phyloP scores from a whole-genome alignment of 1,140 invertebrate genomes.

The Capitella teleta region DNA sequence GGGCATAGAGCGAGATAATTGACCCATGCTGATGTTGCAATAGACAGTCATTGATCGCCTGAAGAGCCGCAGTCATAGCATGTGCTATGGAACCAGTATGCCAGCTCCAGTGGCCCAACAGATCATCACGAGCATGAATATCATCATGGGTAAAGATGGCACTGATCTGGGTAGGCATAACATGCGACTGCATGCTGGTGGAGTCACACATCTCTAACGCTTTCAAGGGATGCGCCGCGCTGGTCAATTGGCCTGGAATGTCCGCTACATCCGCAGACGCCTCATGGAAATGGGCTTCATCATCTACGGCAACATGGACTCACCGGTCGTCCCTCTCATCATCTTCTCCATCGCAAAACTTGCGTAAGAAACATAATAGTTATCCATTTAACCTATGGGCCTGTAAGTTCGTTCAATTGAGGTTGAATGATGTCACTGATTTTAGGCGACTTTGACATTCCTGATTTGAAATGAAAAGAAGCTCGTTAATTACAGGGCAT shows the following conservation, averaged over 20 bases:
- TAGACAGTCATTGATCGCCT: conserved; percentile 69
- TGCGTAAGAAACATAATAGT: conserved; percentile 52
- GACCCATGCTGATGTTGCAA: too few species aligned
- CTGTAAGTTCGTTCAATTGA: too few species aligned
- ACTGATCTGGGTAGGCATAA: conserved; percentile 37
- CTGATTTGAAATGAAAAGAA: too few species aligned
- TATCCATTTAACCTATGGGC: too few species aligned
- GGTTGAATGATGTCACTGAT: too few species aligned
- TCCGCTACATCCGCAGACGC: conserved; percentile 72
- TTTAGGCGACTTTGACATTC: too few species aligned
- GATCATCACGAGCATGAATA: conserved; percentile 76
- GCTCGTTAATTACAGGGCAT: conserved; percentile 63
- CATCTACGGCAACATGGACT: conserved; percentile 90
- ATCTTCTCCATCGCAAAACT: conserved; percentile 91
- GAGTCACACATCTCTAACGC: too few species aligned
- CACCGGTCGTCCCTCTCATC: conserved; percentile 90
- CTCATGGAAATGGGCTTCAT: conserved; percentile 86
- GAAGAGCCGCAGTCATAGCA: conserved; percentile 68
- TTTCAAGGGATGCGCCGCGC: conserved; percentile 56
- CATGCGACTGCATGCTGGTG: too few species aligned
- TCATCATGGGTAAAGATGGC: conserved; percentile 77
- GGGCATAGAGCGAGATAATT: too few species aligned
- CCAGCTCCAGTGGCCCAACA: conserved; percentile 80
- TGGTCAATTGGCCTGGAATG: conserved; percentile 66
- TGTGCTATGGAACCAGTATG: conserved; percentile 78